Base-by-base conservation (phyloP, 1,140 invertebrate genomes). In the Nautilus pompilius region DNA sequence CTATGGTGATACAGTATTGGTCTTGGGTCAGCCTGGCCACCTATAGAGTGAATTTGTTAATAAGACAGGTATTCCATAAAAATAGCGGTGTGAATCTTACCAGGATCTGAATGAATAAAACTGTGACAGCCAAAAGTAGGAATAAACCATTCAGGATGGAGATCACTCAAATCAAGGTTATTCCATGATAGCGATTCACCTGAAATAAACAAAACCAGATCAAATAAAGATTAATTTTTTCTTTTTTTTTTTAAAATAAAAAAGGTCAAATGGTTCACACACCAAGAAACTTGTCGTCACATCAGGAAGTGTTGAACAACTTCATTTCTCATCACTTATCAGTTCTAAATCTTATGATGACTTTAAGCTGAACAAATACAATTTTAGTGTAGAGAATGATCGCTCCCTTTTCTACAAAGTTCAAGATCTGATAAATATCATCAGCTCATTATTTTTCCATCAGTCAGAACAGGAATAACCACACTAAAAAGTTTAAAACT, bases 81-180 rank as follows among this genome's bases (percentile, higher is more conserved):
- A n/a, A n/a, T n/a, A n/a, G n/a, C n/a, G n/a, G n/a, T n/a, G n/a
- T n/a, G n/a, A n/a, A n/a, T n/a, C n/a, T n/a, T n/a, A n/a, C n/a
- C n/a, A n/a, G n/a, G n/a, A n/a, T n/a, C n/a, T n/a, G n/a, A n/a
- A n/a, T n/a, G 36, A 17, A n/a, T 48, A 17, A 26, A 13, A 30
- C 5, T 49, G 13, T 60, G 17, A 6, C 53, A 53, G 53, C 34
- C 46, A 13, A 75, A 29, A 22, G 67, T 64, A 13, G 66, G 66
- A 22, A 73, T 22, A 26, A 75, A 54, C 74, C 74, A 75, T 22
- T 70, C 68, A 3, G 70, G 70, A 49, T 65, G 41, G 20, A 75
- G 49, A 60, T 70, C 63, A 41, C 66, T 57, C 4, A 75, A 57
- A 17, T 59, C 60, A 49, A 66, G 58, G 32, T 63, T 67, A 56